phyloP scores from a whole-genome alignment of 2,888 invertebrate genomes.

The Andrena bucephala region DNA sequence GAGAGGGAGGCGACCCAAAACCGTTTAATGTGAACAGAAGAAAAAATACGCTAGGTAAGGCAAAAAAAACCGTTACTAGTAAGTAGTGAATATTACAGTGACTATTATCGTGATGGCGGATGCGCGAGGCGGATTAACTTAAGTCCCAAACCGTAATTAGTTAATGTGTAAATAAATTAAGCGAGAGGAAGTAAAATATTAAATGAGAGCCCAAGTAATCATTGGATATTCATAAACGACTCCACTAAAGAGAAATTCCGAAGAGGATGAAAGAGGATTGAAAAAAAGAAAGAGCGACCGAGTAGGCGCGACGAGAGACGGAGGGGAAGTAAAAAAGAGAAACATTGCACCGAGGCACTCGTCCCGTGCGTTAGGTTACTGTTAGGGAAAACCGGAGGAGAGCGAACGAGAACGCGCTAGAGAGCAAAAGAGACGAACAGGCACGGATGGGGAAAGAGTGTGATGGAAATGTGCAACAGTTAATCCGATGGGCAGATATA shows the following conservation, averaged over 20 bases:
- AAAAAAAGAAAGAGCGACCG: constrained; percentile 45
- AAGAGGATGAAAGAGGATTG: constrained; percentile 1
- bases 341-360: constrained; percentile 45
- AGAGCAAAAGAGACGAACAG: constrained; percentile 16
- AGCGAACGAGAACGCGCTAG: constrained; percentile 25
- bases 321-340: constrained; percentile 30
- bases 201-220: constrained; percentile 81
- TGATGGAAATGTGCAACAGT: constrained; percentile 59
- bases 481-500: constrained; percentile 72
- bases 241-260: constrained; percentile 68
- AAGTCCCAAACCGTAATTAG: constrained; percentile 79
- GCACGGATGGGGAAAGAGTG: constrained; percentile 33
- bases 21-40: constrained; percentile 78
- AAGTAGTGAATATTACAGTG: constrained; percentile 78
- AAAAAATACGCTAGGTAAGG: constrained; percentile 72
- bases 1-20: constrained; percentile 69
- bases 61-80: constrained; percentile 72
- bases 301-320: constrained; percentile 68
- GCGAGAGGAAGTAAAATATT: constrained; percentile 80
- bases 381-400: constrained; percentile 18
- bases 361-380: constrained; percentile 50
- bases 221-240: constrained; percentile 82
- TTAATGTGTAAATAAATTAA: constrained; percentile 84
- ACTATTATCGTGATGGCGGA: constrained; percentile 76
- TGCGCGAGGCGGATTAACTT: constrained; percentile 76